These are phyloP conservation scores for Mycalesis mineus DNA, from an alignment of 2,888 invertebrate species.

Conservation along the genomic window DNA sequence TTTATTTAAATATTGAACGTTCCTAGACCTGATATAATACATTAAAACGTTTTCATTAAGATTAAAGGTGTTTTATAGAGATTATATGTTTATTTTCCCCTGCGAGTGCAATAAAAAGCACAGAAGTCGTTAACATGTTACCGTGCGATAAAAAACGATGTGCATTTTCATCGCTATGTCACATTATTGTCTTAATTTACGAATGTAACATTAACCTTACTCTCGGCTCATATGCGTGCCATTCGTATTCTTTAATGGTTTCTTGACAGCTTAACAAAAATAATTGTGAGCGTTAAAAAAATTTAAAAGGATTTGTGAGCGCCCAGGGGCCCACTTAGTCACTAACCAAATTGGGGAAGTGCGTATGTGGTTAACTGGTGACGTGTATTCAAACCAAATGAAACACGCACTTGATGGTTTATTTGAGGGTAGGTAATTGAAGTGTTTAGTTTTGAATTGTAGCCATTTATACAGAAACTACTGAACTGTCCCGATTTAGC, in stretches of 20 bases:
- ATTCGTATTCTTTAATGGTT: slow-evolving; percentile 18
- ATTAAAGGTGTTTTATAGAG: no score
- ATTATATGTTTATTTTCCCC: no score
- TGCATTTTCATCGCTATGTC: slow-evolving; percentile 17
- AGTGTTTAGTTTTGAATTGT: background rate
- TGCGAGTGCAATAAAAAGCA: background rate
- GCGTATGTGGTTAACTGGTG: slow-evolving; percentile 8
- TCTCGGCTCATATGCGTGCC: slow-evolving; percentile 8
- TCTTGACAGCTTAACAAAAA: slow-evolving; percentile 20
- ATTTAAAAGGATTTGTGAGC: slow-evolving; percentile 19
- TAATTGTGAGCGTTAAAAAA: slow-evolving; percentile 15
- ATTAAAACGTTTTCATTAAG: no score
- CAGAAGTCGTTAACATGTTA: slow-evolving; percentile 1
- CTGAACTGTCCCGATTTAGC: no score
- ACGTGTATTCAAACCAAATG: slow-evolving; percentile 2
- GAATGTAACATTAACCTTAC: slow-evolving; percentile 16
- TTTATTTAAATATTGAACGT: no score
- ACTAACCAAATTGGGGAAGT: slow-evolving; percentile 17
- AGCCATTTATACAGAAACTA: no score
- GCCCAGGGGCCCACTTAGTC: slow-evolving; percentile 23
- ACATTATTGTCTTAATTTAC: slow-evolving; percentile 21
- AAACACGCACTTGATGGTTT: slow-evolving; percentile 4
- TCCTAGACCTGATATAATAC: no score
- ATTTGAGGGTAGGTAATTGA: background rate
- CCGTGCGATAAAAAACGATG: slow-evolving; percentile 14